Conservation (phyloP, 2,888 invertebrate species). For the Baccha elongata region DNA sequence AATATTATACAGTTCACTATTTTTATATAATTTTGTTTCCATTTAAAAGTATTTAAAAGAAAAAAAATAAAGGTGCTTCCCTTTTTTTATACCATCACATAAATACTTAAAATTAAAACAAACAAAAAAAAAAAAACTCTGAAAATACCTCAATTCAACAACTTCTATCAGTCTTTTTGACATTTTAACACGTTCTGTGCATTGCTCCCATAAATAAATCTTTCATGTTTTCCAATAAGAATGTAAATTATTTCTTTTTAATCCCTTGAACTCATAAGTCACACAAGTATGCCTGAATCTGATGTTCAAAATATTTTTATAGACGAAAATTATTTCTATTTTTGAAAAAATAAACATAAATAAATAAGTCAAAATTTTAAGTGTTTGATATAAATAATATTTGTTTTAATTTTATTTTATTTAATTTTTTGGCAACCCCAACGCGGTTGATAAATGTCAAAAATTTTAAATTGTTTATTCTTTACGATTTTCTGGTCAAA, state of each 20-base stretch:
- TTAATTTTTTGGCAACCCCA: constrained; percentile 41
- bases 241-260: constrained; percentile 5
- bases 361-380: constrained; percentile 17
- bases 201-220: constrained; percentile 32
- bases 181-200: constrained; percentile 33
- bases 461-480: constrained; percentile 39
- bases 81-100: no score
- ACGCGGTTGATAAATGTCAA: constrained; percentile 58
- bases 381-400: constrained; percentile 23
- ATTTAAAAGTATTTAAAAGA: no score
- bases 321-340: constrained; percentile 26
- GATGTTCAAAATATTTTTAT: background rate
- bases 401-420: constrained; percentile 9
- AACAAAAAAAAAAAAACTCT: no score
- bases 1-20: no score
- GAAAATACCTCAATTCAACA: background rate
- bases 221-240: background rate
- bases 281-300: constrained; percentile 16
- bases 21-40: no score
- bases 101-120: no score
- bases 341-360: constrained; percentile 10
- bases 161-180: constrained; percentile 1
- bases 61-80: no score
- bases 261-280: constrained; percentile 36
- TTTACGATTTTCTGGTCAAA: constrained; percentile 68